These are phyloP conservation scores for Drosophila longiperda DNA, from an alignment of 2,888 invertebrate genomes.

Conservation along the genomic window DNA sequence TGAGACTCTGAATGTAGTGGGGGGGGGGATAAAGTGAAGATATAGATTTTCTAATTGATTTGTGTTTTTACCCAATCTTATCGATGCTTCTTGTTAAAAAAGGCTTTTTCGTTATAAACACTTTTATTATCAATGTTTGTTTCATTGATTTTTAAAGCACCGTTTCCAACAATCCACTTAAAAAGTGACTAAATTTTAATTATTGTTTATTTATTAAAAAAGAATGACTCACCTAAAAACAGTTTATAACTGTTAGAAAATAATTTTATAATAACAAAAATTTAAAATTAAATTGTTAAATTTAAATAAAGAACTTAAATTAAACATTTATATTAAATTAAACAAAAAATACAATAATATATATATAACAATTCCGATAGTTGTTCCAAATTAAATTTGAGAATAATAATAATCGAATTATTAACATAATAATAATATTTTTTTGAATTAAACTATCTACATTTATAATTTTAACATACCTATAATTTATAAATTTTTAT, in stretches of 20 bases:
- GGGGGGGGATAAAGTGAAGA: neutral
- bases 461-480: neutral
- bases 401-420: neutral
- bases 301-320: neutral
- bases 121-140: neutral
- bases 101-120: neutral
- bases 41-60: neutral
- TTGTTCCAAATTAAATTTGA: neutral
- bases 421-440: neutral
- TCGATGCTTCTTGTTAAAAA: neutral
- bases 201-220: neutral
- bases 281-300: neutral
- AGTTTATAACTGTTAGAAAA: neutral
- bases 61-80: neutral
- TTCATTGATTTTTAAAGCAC: too few species aligned
- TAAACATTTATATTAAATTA: neutral
- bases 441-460: neutral
- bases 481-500: neutral
- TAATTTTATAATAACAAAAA: neutral
- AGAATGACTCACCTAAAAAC: neutral
- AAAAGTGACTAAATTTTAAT: neutral
- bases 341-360: neutral
- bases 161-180: neutral
- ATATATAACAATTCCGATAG: neutral
- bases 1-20: neutral